phyloP scores from a whole-genome alignment of 2,113 vertebrate genomes.

The Melanerpes aurifrons region DNA sequence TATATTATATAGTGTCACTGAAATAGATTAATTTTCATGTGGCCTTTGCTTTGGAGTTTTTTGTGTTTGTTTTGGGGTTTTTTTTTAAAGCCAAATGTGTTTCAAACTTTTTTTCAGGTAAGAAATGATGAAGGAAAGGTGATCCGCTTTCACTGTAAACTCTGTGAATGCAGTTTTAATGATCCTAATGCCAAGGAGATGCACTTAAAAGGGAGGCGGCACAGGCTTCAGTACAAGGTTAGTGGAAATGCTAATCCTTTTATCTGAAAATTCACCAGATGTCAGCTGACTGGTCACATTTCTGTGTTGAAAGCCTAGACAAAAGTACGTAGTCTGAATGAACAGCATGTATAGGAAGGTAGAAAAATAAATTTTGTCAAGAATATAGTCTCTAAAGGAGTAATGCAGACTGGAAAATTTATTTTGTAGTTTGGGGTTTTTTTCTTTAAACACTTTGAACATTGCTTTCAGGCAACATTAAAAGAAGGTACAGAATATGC shows the following conservation, averaged over 20 bases:
- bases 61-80: too few relatives aligned
- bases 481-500: neutral
- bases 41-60: neutral
- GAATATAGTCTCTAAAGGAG: neutral
- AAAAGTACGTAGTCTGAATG: neutral
- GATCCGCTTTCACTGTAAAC: slow-evolving; percentile 97
- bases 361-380: neutral
- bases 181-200: slow-evolving; percentile 98
- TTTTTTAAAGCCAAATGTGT: neutral
- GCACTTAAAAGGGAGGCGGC: slow-evolving; percentile 94
- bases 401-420: neutral
- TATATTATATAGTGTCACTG: neutral
- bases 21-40: neutral
- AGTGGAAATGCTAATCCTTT: neutral
- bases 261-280: neutral
- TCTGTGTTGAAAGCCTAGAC: neutral
- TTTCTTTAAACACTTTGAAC: neutral
- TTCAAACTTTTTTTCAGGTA: slow-evolving; percentile 77
- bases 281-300: neutral
- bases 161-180: slow-evolving; percentile 98
- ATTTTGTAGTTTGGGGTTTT: neutral
- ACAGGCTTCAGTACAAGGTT: slow-evolving; percentile 97
- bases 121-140: slow-evolving; percentile 98
- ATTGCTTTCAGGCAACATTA: neutral
- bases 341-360: neutral